phyloP scores from a whole-genome alignment of 2,888 invertebrate genomes.

The Orthonychiurus folsomi region DNA sequence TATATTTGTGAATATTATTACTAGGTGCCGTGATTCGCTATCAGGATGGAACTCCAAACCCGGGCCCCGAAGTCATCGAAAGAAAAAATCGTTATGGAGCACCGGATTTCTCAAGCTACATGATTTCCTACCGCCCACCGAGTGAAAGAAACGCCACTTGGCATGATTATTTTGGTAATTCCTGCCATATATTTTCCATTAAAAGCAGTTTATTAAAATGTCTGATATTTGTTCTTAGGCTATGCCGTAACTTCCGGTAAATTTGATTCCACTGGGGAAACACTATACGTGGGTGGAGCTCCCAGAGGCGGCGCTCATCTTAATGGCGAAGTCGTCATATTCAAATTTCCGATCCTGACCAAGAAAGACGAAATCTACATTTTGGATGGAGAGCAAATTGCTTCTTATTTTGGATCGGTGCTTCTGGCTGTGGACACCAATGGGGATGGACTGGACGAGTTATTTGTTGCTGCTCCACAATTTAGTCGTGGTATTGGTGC shows the following conservation, averaged over 20 bases:
- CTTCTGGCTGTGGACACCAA: constrained; percentile 24
- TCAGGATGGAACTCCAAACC: not conserved
- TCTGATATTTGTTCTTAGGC: not conserved
- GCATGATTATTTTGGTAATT: constrained; percentile 7
- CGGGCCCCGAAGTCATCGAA: not conserved
- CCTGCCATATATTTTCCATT: not conserved
- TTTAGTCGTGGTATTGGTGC: not conserved
- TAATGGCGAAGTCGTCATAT: constrained; percentile 3
- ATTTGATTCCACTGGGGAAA: not conserved
- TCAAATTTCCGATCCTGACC: not conserved
- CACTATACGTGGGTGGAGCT: not conserved
- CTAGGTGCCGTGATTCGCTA: constrained; percentile 1
- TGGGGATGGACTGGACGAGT: constrained; percentile 23
- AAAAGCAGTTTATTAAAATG: not conserved
- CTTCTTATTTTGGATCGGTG: constrained; percentile 28
- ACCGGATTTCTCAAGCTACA: not conserved
- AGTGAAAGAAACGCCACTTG: not conserved
- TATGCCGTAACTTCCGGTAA: constrained; percentile 4
- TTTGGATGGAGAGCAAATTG: constrained; percentile 18
- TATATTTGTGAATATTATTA: too few relatives aligned
- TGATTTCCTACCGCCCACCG: not conserved
- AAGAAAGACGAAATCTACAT: not conserved
- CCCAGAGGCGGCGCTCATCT: not conserved
- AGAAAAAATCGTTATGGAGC: not conserved
- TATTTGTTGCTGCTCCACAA: constrained; percentile 28